phyloP scores from a whole-genome alignment of 2,888 invertebrate species.

The Chloroclystis v-ata region DNA sequence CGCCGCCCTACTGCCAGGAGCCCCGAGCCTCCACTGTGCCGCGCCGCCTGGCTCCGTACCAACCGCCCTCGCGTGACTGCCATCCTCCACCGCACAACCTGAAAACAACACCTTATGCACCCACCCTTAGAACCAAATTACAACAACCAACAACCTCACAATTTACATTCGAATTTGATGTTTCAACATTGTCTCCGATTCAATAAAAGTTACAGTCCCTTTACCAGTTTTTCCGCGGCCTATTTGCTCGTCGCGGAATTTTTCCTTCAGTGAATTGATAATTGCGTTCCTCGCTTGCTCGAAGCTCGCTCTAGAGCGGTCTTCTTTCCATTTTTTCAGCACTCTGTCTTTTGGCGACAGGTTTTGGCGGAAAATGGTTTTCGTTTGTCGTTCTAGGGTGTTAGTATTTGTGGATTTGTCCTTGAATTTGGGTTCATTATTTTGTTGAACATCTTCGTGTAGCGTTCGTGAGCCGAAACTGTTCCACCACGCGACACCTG shows the following conservation, averaged over 20 bases:
- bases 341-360: constrained; percentile 48
- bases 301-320: constrained; percentile 53
- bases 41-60: constrained; percentile 70
- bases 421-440: constrained; percentile 31
- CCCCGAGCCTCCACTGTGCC: constrained; percentile 66
- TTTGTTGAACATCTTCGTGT: constrained; percentile 24
- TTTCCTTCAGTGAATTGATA: constrained; percentile 68
- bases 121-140: constrained; percentile 37
- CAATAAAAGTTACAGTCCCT: constrained; percentile 47
- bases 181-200: constrained; percentile 64
- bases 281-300: constrained; percentile 61
- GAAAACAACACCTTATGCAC: constrained; percentile 45
- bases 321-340: constrained; percentile 63
- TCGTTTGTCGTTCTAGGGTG: constrained; percentile 33
- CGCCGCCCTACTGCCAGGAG: constrained; percentile 67
- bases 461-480: constrained; percentile 35
- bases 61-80: constrained; percentile 67
- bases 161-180: constrained; percentile 69
- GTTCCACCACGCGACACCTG: constrained; percentile 57
- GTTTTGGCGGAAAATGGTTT: constrained; percentile 33
- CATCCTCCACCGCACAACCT: constrained; percentile 43
- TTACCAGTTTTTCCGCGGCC: constrained; percentile 43
- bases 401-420: constrained; percentile 44
- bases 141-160: constrained; percentile 32
- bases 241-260: constrained; percentile 47